phyloP scores from a whole-genome alignment of 2,888 invertebrate species.

The Ectemnius lituratus region DNA sequence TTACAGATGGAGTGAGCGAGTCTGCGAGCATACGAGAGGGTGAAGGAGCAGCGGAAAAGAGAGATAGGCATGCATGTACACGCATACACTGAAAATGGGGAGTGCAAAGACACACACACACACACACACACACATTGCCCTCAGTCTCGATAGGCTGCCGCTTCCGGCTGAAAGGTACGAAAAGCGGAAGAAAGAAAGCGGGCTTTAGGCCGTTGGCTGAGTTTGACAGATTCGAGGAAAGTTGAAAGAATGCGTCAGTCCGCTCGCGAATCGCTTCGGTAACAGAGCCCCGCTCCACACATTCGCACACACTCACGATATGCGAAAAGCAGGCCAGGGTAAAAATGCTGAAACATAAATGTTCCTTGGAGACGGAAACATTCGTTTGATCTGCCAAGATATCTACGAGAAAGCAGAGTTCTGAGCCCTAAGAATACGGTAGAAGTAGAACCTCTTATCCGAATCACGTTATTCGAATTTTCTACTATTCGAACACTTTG shows the following conservation, averaged over 20 bases:
- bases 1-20: slow-evolving; percentile 34
- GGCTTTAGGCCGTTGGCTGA: slow-evolving; percentile 65
- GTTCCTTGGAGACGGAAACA: slow-evolving; percentile 12
- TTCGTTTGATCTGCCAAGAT: background rate
- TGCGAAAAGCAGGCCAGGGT: slow-evolving; percentile 21
- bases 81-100: too few species aligned
- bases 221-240: slow-evolving; percentile 70
- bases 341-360: slow-evolving; percentile 17
- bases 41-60: slow-evolving; percentile 29
- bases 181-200: slow-evolving; percentile 58
- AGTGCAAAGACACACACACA: slow-evolving; percentile 27
- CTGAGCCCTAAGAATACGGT: too few species aligned
- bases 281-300: slow-evolving; percentile 43
- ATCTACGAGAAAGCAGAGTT: too few species aligned
- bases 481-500: too few species aligned
- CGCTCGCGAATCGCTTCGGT: slow-evolving; percentile 56
- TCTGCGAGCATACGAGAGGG: slow-evolving; percentile 23
- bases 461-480: too few species aligned
- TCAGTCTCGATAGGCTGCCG: slow-evolving; percentile 30
- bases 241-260: slow-evolving; percentile 66
- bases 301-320: too few species aligned
- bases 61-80: slow-evolving; percentile 14
- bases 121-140: slow-evolving; percentile 18
- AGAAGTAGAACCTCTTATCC: too few species aligned
- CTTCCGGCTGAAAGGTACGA: slow-evolving; percentile 49